Evolutionary conservation across 2,797 vertebrate genomes (phyloP).

Genomic region (Crocidura indochinensis): DNA sequence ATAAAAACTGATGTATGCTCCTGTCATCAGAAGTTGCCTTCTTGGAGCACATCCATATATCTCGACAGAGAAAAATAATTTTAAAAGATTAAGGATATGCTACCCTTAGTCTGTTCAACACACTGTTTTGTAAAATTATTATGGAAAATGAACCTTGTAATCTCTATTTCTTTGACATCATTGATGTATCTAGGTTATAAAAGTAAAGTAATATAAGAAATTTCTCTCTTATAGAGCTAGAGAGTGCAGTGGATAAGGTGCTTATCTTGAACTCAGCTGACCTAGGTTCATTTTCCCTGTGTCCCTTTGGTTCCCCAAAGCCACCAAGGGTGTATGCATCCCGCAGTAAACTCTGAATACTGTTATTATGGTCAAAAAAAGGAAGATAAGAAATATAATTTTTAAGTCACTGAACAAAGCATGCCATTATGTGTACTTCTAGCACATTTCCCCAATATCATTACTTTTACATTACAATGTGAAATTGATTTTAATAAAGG

Average conservation of each 20-base stretch:
- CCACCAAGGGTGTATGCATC: no score
- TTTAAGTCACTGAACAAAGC: background rate
- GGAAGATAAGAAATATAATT: background rate
- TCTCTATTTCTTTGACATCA: background rate
- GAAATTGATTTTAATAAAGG: background rate
- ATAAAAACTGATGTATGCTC: no score
- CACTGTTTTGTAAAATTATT: background rate
- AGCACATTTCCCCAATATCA: background rate
- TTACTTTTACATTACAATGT: background rate
- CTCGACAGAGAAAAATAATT: background rate
- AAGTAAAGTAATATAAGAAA: background rate
- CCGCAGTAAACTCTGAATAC: no score
- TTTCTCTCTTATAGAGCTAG: background rate
- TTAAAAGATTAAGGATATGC: background rate
- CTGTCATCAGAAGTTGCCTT: background rate
- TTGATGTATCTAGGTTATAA: background rate
- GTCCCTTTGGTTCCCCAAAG: no score
- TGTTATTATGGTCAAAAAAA: background rate
- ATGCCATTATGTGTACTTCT: background rate
- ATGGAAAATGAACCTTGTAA: background rate
- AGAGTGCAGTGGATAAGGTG: no score
- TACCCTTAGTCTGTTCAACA: fast-evolving
- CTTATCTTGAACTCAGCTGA: no score
- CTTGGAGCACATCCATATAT: background rate
- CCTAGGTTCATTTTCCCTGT: no score